Base-by-base conservation (phyloP, 2,113 vertebrate genomes). In the Daubentonia madagascariensis region DNA sequence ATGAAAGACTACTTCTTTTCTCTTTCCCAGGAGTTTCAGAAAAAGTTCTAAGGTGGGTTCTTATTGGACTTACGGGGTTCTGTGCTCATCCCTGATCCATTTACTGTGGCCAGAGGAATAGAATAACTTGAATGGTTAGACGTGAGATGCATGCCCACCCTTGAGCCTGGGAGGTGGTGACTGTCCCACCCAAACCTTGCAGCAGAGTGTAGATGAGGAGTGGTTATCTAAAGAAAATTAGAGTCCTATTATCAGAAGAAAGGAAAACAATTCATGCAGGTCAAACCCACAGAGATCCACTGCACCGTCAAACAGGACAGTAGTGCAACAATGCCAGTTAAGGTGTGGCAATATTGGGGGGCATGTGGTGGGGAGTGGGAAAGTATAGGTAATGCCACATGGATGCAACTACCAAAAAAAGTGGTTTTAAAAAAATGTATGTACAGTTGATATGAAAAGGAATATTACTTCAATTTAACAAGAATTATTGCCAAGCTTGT, bases 11-110 rank as follows among this genome's bases (percentile, higher is more conserved):
- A 28, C 32, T 83, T 57, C 35, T 30, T 84, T 68, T 90, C 45
- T 52, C n/a, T 91, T 95, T 79, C 67, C 83, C 35, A 50, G 6
- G n/a, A 95, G 28, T 85, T 84, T 52, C 70, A 91, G 76, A 75
- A 59, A 75, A 80, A 80, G 57, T 54, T 50, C 43, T n/a, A n/a
- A 40, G 32, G 40, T 57, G 30, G 22, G 25, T 81, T 92, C 50
- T 80, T 30, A 59, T 7, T 8, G 1, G 61, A 65, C 30, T 86
- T 45, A 23, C 3, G 37, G 40, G 73, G 57, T 45, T 79, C 63
- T n/a, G 0, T 28, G 45, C 40, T 83, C 13, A 40, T 22, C 17
- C 8, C 40, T 37, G 43, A 89, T 25, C 67, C 48, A 54, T 48
- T 61, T n/a, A 59, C n/a, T 32, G 18, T 70, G 37, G 14, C 37